Base-by-base conservation (phyloP, 2,797 vertebrate genomes). In the Chiloscyllium punctatum region DNA sequence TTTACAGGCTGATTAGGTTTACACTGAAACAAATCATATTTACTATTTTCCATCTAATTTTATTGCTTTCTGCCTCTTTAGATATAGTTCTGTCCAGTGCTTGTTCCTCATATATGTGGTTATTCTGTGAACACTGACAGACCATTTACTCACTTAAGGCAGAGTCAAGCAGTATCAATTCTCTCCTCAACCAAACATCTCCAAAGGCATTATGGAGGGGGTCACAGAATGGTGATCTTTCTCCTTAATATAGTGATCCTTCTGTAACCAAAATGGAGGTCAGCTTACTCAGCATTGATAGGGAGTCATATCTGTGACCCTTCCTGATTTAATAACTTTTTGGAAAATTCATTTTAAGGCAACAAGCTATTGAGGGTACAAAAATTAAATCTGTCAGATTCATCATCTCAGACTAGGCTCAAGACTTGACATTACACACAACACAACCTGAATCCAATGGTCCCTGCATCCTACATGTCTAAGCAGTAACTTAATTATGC, bases 401-500 rank as follows among this genome's bases (percentile, higher is more conserved):
- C 90, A 92, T 69, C 90, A 37, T 92, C 87, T 16, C n/a, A 18
- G 13, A 66, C 87, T 30, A 90, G 2, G 33, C 66, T 66, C 69
- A 74, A 33, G 42, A 51, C 69, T 77, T 48, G 51, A 1, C 94
- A 1, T 74, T 30, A 48, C 48, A 16, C 27, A n/a, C 51, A 72
- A 30, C 94, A 74, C 71, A 74, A 53, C 77, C 13, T 95, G 48
- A 95, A 95, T 77, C 71, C 30, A 3, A 1, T 13, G 16, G 57
- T 95, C 95, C 71, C 69, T 72, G 51, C 27, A 95, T 95, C 96
- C 21, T 42, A 66, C 66, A 97, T 97, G 97, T 97, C 98, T 97
- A 98, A 98, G 97, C 97, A 96, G 97, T 98, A 98, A 98, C 98
- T 98, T 97, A 98, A 98, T 98, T 98, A 98, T 98, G 97, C 97